Base-by-base conservation (phyloP, 2,888 invertebrate species). In the Hedya salicella region DNA sequence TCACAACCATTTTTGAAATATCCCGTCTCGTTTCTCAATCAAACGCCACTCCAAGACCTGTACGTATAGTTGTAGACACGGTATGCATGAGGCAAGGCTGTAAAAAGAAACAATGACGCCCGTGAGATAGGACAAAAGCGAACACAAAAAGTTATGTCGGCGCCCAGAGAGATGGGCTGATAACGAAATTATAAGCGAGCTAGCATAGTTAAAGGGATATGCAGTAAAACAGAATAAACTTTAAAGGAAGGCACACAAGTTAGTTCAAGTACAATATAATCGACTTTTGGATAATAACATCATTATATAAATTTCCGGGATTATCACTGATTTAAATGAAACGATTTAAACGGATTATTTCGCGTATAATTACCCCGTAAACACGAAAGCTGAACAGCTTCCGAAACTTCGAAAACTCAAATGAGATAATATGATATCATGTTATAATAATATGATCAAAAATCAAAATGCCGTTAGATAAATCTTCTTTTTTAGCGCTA, bases 141-240 rank as follows among this genome's bases (percentile, higher is more conserved):
- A 73, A 75, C 73, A 81, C 77, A 82, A 82, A 85, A 83, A 78
- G 75, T 75, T 75, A 72, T 68, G 80, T 78, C 81, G 83, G 80
- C 78, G 75, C 77, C 77, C 74, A 73, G 68, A 75, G 77, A 82
- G 85, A 87, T 86, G 77, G 62, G 70, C 70, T 77, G 86, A 86
- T 87, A 87, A 86, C 78, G 68, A 82, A 85, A 85, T 85, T 84
- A 83, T 81, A 82, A 85, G 78, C 76, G 75, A 77, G 72, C 71
- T 69, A 70, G 70, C 70, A 67, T 67, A 68, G 67, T 56, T 13
- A 21, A 52, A 59, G 17, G 17, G 44, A 49, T 19, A 13, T 2
- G 16, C 54, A 66, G 66, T 53, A 61, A 48, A 39, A 25, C 25
- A 36, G 48, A 25, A 21, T 49, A 25, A 21, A 19, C 11, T 39